A percentile compares a stretch with the other conserved stretches of the same genome.
These are phyloP conservation scores for Drosophila persimilis DNA, from an alignment of 1,140 invertebrate species.

Conservation along the genomic window DNA sequence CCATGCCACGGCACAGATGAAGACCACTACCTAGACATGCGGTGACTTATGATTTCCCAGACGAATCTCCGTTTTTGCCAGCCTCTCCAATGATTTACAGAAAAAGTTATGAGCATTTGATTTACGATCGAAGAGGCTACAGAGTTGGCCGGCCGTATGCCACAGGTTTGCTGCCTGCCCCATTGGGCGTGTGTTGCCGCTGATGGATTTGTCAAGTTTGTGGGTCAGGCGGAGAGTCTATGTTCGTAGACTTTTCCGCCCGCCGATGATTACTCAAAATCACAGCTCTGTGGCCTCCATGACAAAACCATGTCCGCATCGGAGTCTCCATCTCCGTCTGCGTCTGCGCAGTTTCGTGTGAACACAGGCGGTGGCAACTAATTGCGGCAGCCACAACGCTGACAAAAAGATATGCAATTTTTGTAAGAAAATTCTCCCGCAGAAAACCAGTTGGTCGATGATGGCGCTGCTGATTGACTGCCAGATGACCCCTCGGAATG, in stretches of 20 bases:
- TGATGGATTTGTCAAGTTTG: conserved; percentile 78
- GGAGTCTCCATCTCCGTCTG: neutral
- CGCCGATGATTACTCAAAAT: conserved; percentile 76
- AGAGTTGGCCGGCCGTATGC: too few species aligned
- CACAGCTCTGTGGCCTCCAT: conserved; percentile 45
- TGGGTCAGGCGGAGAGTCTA: conserved; percentile 56
- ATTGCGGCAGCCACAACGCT: conserved; percentile 53
- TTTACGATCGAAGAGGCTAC: conserved; percentile 61
- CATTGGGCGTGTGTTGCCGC: conserved; percentile 53
- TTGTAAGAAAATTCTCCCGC: conserved; percentile 3
- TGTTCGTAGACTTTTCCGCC: conserved; percentile 53
- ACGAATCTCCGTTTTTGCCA: conserved; percentile 30
- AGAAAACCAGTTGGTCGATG: conserved; percentile 34
- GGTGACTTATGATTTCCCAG: conserved; percentile 78
- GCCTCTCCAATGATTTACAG: conserved; percentile 54
- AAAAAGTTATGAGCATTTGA: conserved; percentile 79
- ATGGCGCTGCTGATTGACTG: conserved; percentile 39
- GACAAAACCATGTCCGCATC: conserved; percentile 30
- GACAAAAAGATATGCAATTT: conserved; percentile 31
- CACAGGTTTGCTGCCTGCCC: conserved; percentile 8
- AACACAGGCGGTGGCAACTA: conserved; percentile 60
- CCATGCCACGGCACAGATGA: conserved; percentile 41
- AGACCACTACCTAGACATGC: conserved; percentile 77
- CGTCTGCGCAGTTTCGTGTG: conserved; percentile 40
- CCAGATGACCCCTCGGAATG: conserved; percentile 35